A percentile compares a stretch with the other conserved stretches of the same genome.
Evolutionary conservation across 2,113 vertebrate species (phyloP).

Genomic region (Muntiacus muntjak): DNA sequence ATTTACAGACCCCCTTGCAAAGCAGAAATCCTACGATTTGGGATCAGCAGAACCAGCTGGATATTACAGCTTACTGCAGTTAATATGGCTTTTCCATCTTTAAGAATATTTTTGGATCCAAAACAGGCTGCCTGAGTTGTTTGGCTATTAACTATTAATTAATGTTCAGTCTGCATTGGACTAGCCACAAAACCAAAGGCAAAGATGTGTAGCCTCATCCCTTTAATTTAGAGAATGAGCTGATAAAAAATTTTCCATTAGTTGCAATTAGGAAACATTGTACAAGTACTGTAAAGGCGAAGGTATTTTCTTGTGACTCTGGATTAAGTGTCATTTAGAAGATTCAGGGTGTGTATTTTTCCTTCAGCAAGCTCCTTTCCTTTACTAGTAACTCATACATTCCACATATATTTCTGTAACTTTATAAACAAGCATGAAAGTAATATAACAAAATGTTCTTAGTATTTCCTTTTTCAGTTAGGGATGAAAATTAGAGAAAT

Average conservation of each 20-base stretch:
- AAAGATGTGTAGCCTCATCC: neutral
- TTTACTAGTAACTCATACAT: neutral
- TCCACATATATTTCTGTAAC: neutral
- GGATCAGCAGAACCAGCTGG: constrained; percentile 46
- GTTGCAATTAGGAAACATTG: neutral
- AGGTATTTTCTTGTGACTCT: neutral
- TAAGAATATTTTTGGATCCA: constrained; percentile 16
- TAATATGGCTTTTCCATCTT: constrained; percentile 30
- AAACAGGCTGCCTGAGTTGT: neutral
- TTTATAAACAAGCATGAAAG: neutral
- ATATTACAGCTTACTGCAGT: neutral
- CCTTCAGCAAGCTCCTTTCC: neutral
- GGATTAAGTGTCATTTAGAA: neutral
- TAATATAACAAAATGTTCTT: neutral
- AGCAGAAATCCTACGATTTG: constrained; percentile 48
- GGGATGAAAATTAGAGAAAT: constrained; percentile 1
- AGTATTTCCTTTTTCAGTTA: constrained; percentile 21
- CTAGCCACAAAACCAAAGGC: neutral
- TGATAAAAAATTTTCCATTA: neutral
- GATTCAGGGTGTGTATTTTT: neutral
- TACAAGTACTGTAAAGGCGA: neutral
- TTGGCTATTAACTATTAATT: neutral
- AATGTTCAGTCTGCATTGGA: neutral
- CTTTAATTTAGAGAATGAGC: neutral
- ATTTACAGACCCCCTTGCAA: constrained; percentile 50